Evolutionary conservation across 2,888 invertebrate species (phyloP).

Genomic region (Epiperipatus broadwayi): DNA sequence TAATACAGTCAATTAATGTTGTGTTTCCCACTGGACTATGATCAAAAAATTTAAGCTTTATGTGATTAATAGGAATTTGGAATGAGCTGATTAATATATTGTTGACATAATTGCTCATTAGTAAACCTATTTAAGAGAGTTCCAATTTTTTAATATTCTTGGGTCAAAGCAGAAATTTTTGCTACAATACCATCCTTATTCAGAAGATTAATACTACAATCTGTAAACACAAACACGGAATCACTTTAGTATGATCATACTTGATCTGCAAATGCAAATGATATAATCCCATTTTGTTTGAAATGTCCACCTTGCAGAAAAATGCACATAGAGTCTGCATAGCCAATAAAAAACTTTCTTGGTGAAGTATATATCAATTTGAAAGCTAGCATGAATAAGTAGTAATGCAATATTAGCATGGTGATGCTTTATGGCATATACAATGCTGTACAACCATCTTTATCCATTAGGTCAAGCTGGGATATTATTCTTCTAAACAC

Average conservation of each 20-base stretch:
- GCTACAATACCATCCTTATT: slow-evolving; percentile 50
- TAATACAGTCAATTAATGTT: slow-evolving; percentile 43
- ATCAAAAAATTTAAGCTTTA: slow-evolving; percentile 49
- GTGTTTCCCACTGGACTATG: slow-evolving; percentile 51
- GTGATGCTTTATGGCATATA: slow-evolving; percentile 40
- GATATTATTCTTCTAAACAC: slow-evolving; percentile 33
- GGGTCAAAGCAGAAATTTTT: slow-evolving; percentile 53
- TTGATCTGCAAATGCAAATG: slow-evolving; percentile 51
- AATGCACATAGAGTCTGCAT: slow-evolving; percentile 40
- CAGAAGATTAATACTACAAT: slow-evolving; percentile 45
- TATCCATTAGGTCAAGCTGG: slow-evolving; percentile 33
- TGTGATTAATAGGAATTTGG: slow-evolving; percentile 38
- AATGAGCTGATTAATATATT: slow-evolving; percentile 42
- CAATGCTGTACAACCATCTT: slow-evolving; percentile 37
- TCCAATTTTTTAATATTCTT: slow-evolving; percentile 47
- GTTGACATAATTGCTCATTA: slow-evolving; percentile 31
- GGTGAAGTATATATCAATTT: slow-evolving; percentile 38
- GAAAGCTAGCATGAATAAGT: slow-evolving; percentile 40
- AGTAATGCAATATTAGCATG: slow-evolving; percentile 38
- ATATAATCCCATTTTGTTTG: slow-evolving; percentile 40
- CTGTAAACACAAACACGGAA: slow-evolving; percentile 48
- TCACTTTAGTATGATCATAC: slow-evolving; percentile 48
- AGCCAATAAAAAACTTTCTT: slow-evolving; percentile 36
- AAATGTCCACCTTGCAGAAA: slow-evolving; percentile 41
- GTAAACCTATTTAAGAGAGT: slow-evolving; percentile 42